These are phyloP conservation scores for Phortica magna DNA, from an alignment of 2,888 invertebrate species.

Conservation along the genomic window DNA sequence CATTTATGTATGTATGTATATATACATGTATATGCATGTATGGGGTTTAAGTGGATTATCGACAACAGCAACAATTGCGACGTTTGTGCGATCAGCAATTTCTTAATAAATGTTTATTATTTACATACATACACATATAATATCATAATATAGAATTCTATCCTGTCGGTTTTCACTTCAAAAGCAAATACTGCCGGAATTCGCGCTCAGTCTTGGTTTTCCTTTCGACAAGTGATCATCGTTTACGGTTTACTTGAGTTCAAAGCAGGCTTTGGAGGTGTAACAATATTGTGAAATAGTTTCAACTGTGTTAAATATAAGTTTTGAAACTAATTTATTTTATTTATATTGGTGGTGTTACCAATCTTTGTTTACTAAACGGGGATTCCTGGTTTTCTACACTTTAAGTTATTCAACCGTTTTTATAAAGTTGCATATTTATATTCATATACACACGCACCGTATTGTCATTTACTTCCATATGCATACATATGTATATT, in stretches of 20 bases:
- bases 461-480: no score
- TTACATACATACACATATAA: no score
- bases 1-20: conserved; percentile 3
- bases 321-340: not conserved
- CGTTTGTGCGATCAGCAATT: conserved; percentile 35
- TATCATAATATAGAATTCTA: not conserved
- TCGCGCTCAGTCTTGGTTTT: not conserved
- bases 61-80: not conserved
- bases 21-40: conserved; percentile 20
- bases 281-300: not conserved
- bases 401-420: not conserved
- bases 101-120: conserved; percentile 21
- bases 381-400: not conserved
- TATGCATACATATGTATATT: not conserved
- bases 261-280: not conserved
- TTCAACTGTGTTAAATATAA: no score
- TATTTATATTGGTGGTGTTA: not conserved
- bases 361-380: not conserved
- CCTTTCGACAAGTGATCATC: not conserved
- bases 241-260: not conserved
- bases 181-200: no score
- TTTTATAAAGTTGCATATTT: not conserved
- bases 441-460: not conserved
- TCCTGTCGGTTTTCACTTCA: no score
- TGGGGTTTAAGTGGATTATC: conserved; percentile 40